A percentile compares a stretch with the other conserved stretches of the same genome.
Conservation (phyloP, 1,140 invertebrate species). For the Eurosta solidaginis region DNA sequence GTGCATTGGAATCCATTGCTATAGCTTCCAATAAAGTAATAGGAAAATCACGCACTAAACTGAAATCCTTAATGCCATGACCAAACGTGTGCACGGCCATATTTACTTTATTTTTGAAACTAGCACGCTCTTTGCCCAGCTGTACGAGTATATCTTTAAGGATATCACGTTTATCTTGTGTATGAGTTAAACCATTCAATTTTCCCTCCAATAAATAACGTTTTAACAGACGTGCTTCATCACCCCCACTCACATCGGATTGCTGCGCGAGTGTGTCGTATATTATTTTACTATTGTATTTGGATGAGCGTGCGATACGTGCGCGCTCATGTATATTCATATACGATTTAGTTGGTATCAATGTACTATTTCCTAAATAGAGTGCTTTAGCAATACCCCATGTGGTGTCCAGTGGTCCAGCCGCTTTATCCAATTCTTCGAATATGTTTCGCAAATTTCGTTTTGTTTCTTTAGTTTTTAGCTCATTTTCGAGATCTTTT, state of each 20-base stretch:
- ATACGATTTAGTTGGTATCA: slow-evolving; percentile 79
- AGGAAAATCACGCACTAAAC: slow-evolving; percentile 75
- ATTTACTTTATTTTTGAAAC: slow-evolving; percentile 70
- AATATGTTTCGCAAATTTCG: slow-evolving; percentile 71
- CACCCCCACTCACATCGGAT: slow-evolving; percentile 55
- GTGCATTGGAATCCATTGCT: slow-evolving; percentile 66
- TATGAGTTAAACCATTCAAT: slow-evolving; percentile 75
- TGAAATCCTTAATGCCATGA: slow-evolving; percentile 70
- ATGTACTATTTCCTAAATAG: slow-evolving; percentile 77
- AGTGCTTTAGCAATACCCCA: slow-evolving; percentile 85
- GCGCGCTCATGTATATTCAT: slow-evolving; percentile 75
- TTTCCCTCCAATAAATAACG: slow-evolving; percentile 82
- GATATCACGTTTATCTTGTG: slow-evolving; percentile 54
- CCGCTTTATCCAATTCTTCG: slow-evolving; percentile 74
- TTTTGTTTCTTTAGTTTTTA: slow-evolving; percentile 41
- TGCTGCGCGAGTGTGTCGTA: slow-evolving; percentile 60
- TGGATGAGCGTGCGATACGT: slow-evolving; percentile 66
- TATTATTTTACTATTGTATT: slow-evolving; percentile 71
- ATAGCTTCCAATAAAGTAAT: slow-evolving; percentile 70
- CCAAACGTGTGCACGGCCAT: slow-evolving; percentile 67
- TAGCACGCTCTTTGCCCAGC: slow-evolving; percentile 63
- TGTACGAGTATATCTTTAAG: slow-evolving; percentile 63
- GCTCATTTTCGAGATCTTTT: slow-evolving; percentile 56
- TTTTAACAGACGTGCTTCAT: slow-evolving; percentile 71
- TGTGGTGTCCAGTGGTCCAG: slow-evolving; percentile 76